Evolutionary conservation across 2,888 invertebrate species (phyloP).

Genomic region (Parascotia fuliginaria): DNA sequence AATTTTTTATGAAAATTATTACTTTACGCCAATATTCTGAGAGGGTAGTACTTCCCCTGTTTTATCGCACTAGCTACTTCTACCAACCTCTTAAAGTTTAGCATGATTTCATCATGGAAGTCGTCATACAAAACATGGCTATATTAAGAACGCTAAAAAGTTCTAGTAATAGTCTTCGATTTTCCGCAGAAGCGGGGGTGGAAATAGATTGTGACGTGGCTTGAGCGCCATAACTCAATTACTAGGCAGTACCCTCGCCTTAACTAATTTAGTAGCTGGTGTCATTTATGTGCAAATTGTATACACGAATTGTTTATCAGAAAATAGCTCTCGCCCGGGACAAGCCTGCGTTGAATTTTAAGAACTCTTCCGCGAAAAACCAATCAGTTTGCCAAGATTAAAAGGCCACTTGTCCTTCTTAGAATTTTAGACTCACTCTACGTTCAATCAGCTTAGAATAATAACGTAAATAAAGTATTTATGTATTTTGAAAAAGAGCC

Average conservation of each 20-base stretch:
- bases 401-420: neutral
- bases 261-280: constrained; percentile 38
- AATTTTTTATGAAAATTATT: too few species aligned
- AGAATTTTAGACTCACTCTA: neutral
- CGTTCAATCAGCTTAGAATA: too few species aligned
- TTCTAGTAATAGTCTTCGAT: constrained; percentile 49
- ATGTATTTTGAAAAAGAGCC: too few species aligned
- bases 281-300: constrained; percentile 38
- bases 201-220: constrained; percentile 41
- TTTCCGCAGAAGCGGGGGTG: constrained; percentile 24
- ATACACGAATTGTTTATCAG: constrained; percentile 28
- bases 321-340: neutral
- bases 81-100: too few species aligned
- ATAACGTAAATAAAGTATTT: too few species aligned
- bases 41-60: too few species aligned
- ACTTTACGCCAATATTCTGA: too few species aligned
- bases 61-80: too few species aligned
- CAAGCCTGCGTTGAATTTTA: neutral
- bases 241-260: constrained; percentile 18
- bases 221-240: constrained; percentile 50
- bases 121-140: too few species aligned
- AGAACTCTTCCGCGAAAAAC: neutral
- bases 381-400: neutral
- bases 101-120: too few species aligned
- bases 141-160: constrained; percentile 31